Evolutionary conservation across 2,113 vertebrate species (phyloP).

Genomic region (Isurus oxyrinchus): DNA sequence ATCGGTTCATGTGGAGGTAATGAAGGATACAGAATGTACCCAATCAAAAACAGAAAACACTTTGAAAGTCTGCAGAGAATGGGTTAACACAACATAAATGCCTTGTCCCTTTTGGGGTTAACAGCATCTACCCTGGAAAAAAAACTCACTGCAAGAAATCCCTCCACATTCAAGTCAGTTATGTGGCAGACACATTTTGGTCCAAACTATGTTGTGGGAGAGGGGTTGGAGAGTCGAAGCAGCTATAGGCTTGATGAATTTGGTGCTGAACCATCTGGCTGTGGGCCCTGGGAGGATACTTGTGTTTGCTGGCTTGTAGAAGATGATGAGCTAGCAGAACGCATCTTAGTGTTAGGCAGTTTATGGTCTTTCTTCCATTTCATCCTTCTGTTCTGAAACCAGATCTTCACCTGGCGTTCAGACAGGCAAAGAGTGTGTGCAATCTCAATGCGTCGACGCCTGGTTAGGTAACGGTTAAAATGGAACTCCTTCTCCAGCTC

Average conservation of each 20-base stretch:
- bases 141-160: conserved; percentile 30
- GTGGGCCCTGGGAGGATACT: conserved; percentile 69
- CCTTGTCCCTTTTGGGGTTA: conserved; percentile 16
- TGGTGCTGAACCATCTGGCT: conserved; percentile 75
- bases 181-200: conserved; percentile 35
- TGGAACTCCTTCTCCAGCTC: conserved; percentile 99
- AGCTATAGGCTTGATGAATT: conserved; percentile 74
- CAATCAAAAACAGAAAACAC: conserved; percentile 32
- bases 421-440: conserved; percentile 94
- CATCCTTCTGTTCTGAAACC: conserved; percentile 98
- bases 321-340: conserved; percentile 77
- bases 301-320: conserved; percentile 67
- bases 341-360: conserved; percentile 98
- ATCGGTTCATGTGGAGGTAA: conserved; percentile 27
- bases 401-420: conserved; percentile 98
- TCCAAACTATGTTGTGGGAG: conserved; percentile 37
- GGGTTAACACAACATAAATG: conserved; percentile 30
- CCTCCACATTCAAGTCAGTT: conserved; percentile 31
- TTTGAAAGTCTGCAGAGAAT: conserved; percentile 22
- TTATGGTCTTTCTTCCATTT: conserved; percentile 99
- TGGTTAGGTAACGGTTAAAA: conserved; percentile 98
- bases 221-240: conserved; percentile 34
- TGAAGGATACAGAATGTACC: conserved; percentile 24
- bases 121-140: conserved; percentile 18
- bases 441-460: conserved; percentile 93